Evolutionary conservation across 2,888 invertebrate genomes (phyloP), one percentile per base, ranked within the genome.

Genomic region (Agapetus fuscipes): DNA sequence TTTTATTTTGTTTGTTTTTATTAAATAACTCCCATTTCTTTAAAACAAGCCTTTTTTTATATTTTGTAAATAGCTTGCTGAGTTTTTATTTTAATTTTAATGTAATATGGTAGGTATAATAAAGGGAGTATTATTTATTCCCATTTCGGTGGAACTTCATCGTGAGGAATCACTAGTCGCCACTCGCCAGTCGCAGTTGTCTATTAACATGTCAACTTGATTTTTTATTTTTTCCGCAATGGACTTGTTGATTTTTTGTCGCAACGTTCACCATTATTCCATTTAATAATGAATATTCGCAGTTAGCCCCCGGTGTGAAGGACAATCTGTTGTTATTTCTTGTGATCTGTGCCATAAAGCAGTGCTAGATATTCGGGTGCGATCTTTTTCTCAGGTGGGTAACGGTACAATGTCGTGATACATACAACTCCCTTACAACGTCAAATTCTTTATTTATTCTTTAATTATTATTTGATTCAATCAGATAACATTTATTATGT

Each of bases 331-430:
- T 34, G 32, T 20, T 25, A 16, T 30, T 26, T 9, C 13, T 24
- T 14, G 41, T 41, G 37, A 30, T 28, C 32, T 34, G 41, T 41
- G 41, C 26, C 13, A 13, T 26, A 16, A 37, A 30, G 16, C 37
- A 31, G 33, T 30, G 34, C 37, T 30, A 36, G 37, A 36, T 33
- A 41, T 41, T 34, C 37, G 41, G 41, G 41, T 41, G 41, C 37
- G 41, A 41, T 37, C 37, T 29, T 17, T 20, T 6, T 6, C 28
- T 33, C 41, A 41, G 41, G 41, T 41, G 41, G 41, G 41, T 41
- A 41, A 41, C 41, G 41, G 41, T 37, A 41, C 34, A n/a, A n/a
- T n/a, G n/a, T n/a, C n/a, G n/a, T n/a, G n/a, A n/a, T 36, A 24
- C 29, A 37, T 32, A 37, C 41, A 25, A n/a, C n/a, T 26, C 34